Evolutionary conservation across 2,888 invertebrate species (phyloP).

Genomic region (Melinopterus prodromus): DNA sequence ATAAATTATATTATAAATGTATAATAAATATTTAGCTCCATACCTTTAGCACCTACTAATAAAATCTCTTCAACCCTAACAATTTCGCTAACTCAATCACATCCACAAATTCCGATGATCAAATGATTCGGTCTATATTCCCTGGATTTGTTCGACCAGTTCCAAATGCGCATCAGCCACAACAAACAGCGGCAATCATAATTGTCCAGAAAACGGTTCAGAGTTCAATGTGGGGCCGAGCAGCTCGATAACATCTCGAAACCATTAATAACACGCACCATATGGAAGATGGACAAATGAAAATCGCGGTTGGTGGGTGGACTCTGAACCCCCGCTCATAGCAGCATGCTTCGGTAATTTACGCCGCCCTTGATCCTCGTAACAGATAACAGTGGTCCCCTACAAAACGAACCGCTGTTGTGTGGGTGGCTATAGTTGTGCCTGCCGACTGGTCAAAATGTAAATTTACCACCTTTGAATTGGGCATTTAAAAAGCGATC

Average conservation of each 20-base stretch:
- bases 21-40: no score
- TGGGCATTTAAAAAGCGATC: background rate
- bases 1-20: no score
- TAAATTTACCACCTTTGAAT: background rate
- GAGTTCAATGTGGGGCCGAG: constrained; percentile 28
- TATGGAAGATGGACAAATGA: constrained; percentile 37
- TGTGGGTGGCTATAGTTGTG: background rate
- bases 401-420: background rate
- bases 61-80: no score
- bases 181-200: constrained; percentile 24
- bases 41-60: no score
- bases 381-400: constrained; percentile 25
- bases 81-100: background rate
- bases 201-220: constrained; percentile 32
- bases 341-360: constrained; percentile 33
- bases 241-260: constrained; percentile 33
- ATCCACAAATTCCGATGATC: background rate
- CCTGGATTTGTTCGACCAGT: background rate
- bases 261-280: constrained; percentile 35
- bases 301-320: constrained; percentile 31
- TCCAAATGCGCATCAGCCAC: constrained; percentile 9
- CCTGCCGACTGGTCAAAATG: background rate
- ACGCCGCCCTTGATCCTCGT: constrained; percentile 32
- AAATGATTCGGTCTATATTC: background rate
- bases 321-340: constrained; percentile 20